Conservation (phyloP, 2,797 vertebrate species). For the Coreius guichenoti region DNA sequence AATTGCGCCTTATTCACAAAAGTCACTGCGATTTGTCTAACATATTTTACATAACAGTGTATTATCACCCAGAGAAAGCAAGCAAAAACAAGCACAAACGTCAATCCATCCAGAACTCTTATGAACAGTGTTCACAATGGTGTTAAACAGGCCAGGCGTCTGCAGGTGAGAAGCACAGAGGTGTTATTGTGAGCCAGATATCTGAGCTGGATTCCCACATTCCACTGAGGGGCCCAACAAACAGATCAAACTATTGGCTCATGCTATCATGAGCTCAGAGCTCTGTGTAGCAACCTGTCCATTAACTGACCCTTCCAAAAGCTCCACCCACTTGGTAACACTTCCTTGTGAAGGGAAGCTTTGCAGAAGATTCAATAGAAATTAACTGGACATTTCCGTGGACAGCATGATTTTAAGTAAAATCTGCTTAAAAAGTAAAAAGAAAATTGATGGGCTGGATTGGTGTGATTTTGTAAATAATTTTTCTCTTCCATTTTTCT, state of each 20-base stretch:
- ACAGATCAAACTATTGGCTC: conserved; percentile 27
- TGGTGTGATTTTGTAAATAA: background rate
- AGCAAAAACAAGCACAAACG: background rate
- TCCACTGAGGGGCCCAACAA: conserved; percentile 65
- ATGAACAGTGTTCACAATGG: background rate
- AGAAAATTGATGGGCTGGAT: background rate
- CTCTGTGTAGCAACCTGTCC: conserved; percentile 14
- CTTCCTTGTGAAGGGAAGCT: background rate
- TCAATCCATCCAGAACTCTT: background rate
- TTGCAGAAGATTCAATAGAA: background rate
- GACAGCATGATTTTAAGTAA: background rate
- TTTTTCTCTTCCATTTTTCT: background rate
- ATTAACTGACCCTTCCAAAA: background rate
- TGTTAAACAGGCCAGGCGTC: conserved; percentile 7
- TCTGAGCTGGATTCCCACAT: conserved; percentile 67
- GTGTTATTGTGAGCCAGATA: conserved; percentile 65
- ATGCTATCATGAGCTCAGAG: conserved; percentile 19
- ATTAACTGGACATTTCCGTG: background rate
- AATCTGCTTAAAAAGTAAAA: background rate
- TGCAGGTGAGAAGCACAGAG: conserved; percentile 68
- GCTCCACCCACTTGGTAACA: background rate
- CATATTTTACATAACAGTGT: background rate
- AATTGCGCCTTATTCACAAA: background rate
- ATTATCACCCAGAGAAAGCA: background rate
- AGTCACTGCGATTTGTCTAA: background rate